Conservation (phyloP, 2,113 vertebrate genomes). For the Numida meleagris region DNA sequence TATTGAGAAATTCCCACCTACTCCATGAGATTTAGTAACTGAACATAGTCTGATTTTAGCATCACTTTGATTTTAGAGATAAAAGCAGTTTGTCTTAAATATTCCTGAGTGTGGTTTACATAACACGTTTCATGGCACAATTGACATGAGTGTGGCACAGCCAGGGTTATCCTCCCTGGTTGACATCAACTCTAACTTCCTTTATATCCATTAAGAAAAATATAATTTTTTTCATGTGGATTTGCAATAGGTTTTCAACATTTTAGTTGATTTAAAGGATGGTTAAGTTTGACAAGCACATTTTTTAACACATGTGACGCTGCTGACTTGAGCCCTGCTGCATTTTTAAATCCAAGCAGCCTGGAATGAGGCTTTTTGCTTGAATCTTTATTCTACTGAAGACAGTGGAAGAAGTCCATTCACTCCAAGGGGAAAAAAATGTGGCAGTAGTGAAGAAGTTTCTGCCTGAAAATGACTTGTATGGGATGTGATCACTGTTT, state of each 20-base stretch:
- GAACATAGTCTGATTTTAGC: not conserved
- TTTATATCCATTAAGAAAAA: not conserved
- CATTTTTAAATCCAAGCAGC: not conserved
- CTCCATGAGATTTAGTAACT: fast-evolving
- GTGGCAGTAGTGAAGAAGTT: not conserved
- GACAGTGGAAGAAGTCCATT: not conserved
- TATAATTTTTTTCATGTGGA: not conserved
- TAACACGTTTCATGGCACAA: not conserved
- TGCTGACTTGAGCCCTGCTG: not conserved
- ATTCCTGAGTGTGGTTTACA: not conserved
- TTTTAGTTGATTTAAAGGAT: not conserved
- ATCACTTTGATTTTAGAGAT: not conserved
- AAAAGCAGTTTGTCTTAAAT: not conserved
- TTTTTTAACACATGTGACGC: not conserved
- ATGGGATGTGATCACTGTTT: not conserved
- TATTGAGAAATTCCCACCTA: not conserved
- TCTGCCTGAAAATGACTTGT: not conserved
- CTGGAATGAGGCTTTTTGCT: not conserved
- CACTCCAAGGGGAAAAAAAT: not conserved
- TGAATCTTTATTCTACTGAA: not conserved
- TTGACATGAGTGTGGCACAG: not conserved
- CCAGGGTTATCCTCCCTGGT: not conserved
- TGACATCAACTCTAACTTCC: not conserved
- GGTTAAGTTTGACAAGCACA: not conserved
- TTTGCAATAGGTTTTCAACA: not conserved